Evolutionary conservation across 2,797 vertebrate genomes (phyloP), one percentile per base, ranked within the genome.

Genomic region (Rhabdophis nuchalis): DNA sequence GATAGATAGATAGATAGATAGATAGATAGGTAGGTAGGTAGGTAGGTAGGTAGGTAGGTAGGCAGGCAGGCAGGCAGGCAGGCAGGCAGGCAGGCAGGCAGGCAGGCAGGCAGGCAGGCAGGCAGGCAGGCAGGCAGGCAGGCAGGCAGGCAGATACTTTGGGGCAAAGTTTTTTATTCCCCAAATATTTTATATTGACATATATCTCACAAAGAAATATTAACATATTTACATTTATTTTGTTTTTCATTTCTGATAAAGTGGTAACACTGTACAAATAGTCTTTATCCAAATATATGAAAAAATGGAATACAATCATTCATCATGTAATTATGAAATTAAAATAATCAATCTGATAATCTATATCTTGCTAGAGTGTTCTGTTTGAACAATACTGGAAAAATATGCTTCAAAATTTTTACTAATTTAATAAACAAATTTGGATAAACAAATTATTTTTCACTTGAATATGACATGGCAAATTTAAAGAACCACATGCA

Each of bases 351-450:
- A 96, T 61, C 92, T 87, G 96, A 93, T 95, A 94, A 94, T 46
- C 92, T 90, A 89, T 54, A 92, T 88, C 61, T 93, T 96, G 94
- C 93, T 94, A 91, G 93, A 96, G 94, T 95, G 92, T 36, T 95
- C 13, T 95, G 91, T 36, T 96, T 90, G 95, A 93, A 95, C 85
- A 96, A 90, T 92, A 90, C 92, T 5, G 25, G 93, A 97, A 94
- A 96, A 92, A 56, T 89, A 94, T 86, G 11, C 96, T 96, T 96
- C 89, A 94, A 93, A 94, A 90, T 94, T 94, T 96, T 96, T 96
- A 95, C 95, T 96, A 95, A 92, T 91, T 82, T 91, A 94, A 95
- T 96, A 95, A n/a, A n/a, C n/a, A n/a, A n/a, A n/a, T 92, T 89
- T 94, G 72, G 94, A 97, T 95, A 50, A 0, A 0, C 92, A 11